These are phyloP conservation scores for Aphidoletes aphidimyza DNA, from an alignment of 2,888 invertebrate species.

Conservation along the genomic window DNA sequence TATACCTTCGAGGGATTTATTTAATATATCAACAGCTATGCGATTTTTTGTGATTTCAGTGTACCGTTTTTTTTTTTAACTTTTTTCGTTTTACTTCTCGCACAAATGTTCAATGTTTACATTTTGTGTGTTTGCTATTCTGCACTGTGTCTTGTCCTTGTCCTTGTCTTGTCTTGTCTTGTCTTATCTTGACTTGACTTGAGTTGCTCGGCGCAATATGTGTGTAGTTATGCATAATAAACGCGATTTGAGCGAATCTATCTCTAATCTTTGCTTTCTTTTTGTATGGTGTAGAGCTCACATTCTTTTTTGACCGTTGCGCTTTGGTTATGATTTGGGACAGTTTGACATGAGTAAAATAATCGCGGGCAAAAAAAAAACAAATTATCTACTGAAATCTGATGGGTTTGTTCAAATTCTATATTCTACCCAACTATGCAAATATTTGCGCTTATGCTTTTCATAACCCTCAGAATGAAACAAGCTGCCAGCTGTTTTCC, in stretches of 20 bases:
- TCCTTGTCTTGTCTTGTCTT: no score
- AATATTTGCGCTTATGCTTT: background rate
- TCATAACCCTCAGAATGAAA: background rate
- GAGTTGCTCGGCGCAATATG: slow-evolving; percentile 15
- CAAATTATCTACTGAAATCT: background rate
- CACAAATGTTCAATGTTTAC: background rate
- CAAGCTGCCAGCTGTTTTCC: background rate
- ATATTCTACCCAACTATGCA: background rate
- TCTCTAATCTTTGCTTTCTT: background rate
- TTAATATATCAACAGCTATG: slow-evolving; percentile 17
- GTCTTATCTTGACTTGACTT: background rate
- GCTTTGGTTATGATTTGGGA: background rate
- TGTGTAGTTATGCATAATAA: slow-evolving; percentile 43
- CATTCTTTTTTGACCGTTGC: background rate
- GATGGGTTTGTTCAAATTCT: background rate
- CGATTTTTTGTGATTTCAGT: background rate
- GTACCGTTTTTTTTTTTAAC: background rate
- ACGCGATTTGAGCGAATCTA: slow-evolving; percentile 12
- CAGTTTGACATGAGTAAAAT: background rate
- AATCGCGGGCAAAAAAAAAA: background rate
- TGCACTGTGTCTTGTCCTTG: background rate
- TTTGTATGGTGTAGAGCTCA: background rate
- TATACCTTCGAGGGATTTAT: slow-evolving; percentile 31
- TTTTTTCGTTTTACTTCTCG: background rate
- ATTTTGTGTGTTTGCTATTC: background rate